Evolutionary conservation across 2,888 invertebrate species (phyloP).

Genomic region (Cordylochernes scorpioides): DNA sequence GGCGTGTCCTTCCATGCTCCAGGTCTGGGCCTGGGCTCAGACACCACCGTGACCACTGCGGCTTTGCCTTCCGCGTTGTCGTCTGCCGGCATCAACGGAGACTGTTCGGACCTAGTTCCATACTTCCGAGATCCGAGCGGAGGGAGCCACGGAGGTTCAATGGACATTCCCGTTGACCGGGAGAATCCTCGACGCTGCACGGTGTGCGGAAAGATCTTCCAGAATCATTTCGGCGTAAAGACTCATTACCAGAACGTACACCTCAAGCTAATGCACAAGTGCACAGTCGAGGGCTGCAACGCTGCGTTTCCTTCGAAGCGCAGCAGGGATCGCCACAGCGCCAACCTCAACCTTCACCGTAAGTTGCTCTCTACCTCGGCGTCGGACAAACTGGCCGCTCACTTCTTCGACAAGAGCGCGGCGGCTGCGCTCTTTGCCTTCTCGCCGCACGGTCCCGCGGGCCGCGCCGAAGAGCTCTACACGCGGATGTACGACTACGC

Average conservation of each 20-base stretch:
- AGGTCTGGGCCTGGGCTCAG: constrained; percentile 22
- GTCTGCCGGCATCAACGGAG: constrained; percentile 5
- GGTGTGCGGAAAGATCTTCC: constrained; percentile 73
- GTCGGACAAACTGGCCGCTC: constrained; percentile 5
- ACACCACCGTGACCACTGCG: constrained; percentile 2
- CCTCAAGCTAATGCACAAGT: constrained; percentile 78
- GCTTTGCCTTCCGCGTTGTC: too few species aligned
- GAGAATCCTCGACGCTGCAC: constrained; percentile 73
- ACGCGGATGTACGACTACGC: constrained; percentile 36
- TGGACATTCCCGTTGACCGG: constrained; percentile 62
- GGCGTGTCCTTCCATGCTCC: constrained; percentile 16
- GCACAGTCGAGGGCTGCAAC: constrained; percentile 76
- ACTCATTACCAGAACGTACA: constrained; percentile 87
- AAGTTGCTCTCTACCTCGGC: constrained; percentile 47
- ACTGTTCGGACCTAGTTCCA: too few species aligned
- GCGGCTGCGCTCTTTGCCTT: constrained; percentile 26
- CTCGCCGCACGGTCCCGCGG: constrained; percentile 9
- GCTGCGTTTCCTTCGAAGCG: constrained; percentile 80
- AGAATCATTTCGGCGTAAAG: constrained; percentile 72
- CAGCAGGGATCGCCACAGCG: constrained; percentile 68
- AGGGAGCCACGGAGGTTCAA: constrained; percentile 6
- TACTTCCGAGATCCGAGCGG: constrained; percentile 16
- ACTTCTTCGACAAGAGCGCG: constrained; percentile 17
- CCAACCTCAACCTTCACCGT: constrained; percentile 65
- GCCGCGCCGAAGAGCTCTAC: constrained; percentile 45